Conservation (phyloP, 1,140 invertebrate genomes). For the Cyclina sinensis region DNA sequence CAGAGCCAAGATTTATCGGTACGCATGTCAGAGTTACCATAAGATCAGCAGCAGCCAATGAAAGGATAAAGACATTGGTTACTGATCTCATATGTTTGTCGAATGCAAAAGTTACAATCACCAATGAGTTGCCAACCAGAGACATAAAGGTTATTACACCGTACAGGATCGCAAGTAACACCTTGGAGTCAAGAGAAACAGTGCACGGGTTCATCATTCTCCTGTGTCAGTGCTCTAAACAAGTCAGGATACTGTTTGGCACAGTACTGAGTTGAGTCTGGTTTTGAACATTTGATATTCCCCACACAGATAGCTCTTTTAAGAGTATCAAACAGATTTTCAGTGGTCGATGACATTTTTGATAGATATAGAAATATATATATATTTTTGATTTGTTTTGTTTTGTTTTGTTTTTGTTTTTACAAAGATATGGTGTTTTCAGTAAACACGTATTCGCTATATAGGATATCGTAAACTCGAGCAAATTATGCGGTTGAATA, state of each 20-base stretch:
- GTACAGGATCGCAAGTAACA: constrained; percentile 70
- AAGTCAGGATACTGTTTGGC: constrained; percentile 26
- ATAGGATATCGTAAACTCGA: no score
- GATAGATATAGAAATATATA: no score
- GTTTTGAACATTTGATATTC: constrained; percentile 13
- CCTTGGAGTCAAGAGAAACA: constrained; percentile 18
- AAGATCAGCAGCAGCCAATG: constrained; percentile 77
- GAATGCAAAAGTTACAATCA: constrained; percentile 73
- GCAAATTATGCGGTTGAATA: no score
- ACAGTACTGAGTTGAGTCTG: constrained; percentile 5
- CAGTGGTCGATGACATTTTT: constrained; percentile 11
- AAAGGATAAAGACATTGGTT: constrained; percentile 79
- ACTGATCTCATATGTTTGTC: constrained; percentile 77
- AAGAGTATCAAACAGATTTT: background rate
- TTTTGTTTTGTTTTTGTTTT: no score
- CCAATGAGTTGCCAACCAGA: constrained; percentile 76
- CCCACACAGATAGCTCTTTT: constrained; percentile 24
- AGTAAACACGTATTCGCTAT: no score
- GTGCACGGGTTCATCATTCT: background rate
- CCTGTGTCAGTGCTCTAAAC: background rate
- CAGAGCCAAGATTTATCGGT: constrained; percentile 73
- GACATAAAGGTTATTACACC: constrained; percentile 71
- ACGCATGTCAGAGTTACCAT: constrained; percentile 73
- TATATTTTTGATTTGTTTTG: no score
- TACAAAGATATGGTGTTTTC: no score